phyloP scores from a whole-genome alignment of 2,888 invertebrate species.

The Drosophila nigricruria region DNA sequence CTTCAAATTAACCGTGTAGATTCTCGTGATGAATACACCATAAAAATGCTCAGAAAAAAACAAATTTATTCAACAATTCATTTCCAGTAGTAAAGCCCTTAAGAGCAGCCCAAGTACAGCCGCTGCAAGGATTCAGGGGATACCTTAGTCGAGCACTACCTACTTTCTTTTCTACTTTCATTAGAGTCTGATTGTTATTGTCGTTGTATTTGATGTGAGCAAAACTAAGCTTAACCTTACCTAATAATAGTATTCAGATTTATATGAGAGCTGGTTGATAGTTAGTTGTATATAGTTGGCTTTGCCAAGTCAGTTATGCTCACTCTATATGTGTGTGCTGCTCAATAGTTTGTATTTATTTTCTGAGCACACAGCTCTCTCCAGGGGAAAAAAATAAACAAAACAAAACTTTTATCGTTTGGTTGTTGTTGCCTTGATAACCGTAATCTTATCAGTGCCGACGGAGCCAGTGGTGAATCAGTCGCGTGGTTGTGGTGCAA shows the following conservation, averaged over 20 bases:
- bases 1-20: no score
- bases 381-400: neutral
- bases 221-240: neutral
- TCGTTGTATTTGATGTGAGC: no score
- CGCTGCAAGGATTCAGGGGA: no score
- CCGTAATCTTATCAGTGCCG: constrained; percentile 36
- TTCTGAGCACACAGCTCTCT: constrained; percentile 10
- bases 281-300: constrained; percentile 9
- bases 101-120: neutral
- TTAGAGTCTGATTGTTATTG: no score
- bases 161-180: no score
- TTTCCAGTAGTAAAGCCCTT: neutral
- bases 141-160: no score
- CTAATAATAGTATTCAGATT: neutral
- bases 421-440: neutral
- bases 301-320: neutral
- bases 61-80: neutral
- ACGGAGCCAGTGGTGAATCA: constrained; percentile 45
- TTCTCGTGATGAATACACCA: no score
- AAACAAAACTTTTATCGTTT: constrained; percentile 12
- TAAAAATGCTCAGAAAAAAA: no score
- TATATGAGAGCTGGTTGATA: neutral
- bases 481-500: constrained; percentile 21
- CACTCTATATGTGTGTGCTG: neutral
- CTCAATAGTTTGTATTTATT: constrained; percentile 6